Base-by-base conservation (phyloP, 2,113 vertebrate species). In the Protobothrops flavoviridis region DNA sequence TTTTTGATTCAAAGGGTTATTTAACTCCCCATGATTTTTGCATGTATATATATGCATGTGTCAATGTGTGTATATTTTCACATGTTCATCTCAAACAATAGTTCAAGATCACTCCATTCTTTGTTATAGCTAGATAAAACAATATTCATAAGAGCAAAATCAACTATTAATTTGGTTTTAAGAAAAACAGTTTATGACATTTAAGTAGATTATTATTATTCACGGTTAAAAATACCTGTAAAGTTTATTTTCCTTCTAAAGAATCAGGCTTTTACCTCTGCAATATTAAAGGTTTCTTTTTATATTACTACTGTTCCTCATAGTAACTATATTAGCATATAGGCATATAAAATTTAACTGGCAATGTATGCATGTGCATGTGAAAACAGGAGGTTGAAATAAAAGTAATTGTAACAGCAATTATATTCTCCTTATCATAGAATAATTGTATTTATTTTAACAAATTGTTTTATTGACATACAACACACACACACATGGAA, bases 71-170 rank as follows among this genome's bases (percentile, higher is more conserved):
- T 61, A 85, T 21, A 1, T 85, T 39, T 2, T 90, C 86, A 55
- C 20, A 24, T 17, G 89, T 64, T 88, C 50, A 87, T 93, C 92
- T 33, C 57, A 57, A 90, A 17, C 86, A 92, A 92, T 87, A 85
- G 9, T 1, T 74, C 0, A 52, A 93, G 0, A 0, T 85, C 88
- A 69, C 53, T 93, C 55, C 15, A 87, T 17, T 94, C 26, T 88
- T 69, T 88, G 56, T 6, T 53, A 53, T n/a, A 26, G 29, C 33
- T 43, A 45, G 48, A 43, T 43, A 26, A 39, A 91, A 57, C 43
- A 50, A 57, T 39, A 39, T 91, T 85, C 3, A 20, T 6, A 56
- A 33, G 15, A 87, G 15, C 13, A 81, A 81, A 81, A 81, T 81
- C 17, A 81, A 26, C 57, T 11, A 4, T 21, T 50, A 39, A 39